Percentiles rank a stretch among this genome's conserved stretches.
These are phyloP conservation scores for Ammodramus savannarum DNA, from an alignment of 2,113 vertebrate species.

Conservation along the genomic window DNA sequence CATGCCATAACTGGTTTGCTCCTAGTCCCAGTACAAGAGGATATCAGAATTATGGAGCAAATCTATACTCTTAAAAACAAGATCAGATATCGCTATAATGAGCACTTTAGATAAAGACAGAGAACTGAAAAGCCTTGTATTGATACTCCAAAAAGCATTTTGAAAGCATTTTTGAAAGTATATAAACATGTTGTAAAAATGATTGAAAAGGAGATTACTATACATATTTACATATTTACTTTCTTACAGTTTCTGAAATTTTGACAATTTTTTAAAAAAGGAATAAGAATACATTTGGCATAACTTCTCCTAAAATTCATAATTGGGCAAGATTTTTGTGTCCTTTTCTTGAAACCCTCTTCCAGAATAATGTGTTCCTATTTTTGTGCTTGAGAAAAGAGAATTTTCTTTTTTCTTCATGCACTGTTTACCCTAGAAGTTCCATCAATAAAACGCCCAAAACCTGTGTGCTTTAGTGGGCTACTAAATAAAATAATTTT, in stretches of 20 bases:
- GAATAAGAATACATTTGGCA: background rate
- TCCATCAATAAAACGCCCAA: background rate
- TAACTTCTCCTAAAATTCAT: slow-evolving; percentile 22
- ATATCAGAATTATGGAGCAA: background rate
- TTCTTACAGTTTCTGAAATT: background rate
- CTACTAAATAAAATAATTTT: background rate
- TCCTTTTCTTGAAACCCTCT: background rate
- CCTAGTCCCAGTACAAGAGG: background rate
- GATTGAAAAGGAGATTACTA: background rate
- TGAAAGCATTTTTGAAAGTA: background rate
- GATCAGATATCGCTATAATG: background rate
- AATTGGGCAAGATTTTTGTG: background rate
- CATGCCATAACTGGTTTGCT: background rate
- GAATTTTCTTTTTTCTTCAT: background rate
- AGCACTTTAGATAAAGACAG: background rate
- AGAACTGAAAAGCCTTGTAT: background rate
- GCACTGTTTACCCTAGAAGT: background rate
- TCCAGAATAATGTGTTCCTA: background rate
- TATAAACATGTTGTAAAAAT: background rate
- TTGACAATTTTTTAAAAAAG: background rate
- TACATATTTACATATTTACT: background rate
- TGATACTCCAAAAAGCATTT: background rate
- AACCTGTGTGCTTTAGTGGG: background rate
- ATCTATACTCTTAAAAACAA: background rate
- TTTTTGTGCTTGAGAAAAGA: slow-evolving; percentile 10